Conservation (phyloP, 1,140 invertebrate genomes). For the Drosophila sproati region DNA sequence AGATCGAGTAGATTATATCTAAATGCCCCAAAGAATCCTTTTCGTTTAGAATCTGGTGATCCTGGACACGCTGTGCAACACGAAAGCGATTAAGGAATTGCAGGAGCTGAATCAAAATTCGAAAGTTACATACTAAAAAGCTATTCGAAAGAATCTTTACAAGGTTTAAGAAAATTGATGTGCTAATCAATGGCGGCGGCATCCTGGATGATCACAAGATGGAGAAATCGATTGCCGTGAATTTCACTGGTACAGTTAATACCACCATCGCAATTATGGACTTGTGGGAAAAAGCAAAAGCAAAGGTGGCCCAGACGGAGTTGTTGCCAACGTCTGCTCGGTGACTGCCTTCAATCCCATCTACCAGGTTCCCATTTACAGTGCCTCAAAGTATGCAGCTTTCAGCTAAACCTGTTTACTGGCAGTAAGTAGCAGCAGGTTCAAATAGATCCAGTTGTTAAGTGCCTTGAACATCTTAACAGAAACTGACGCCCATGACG, state of each 20-base stretch:
- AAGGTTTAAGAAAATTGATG: conserved; percentile 67
- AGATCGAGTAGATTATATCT: neutral
- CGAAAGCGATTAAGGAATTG: conserved; percentile 62
- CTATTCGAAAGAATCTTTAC: conserved; percentile 65
- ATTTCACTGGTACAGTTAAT: conserved; percentile 76
- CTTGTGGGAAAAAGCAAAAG: conserved; percentile 86
- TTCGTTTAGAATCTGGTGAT: conserved; percentile 62
- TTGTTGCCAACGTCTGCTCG: conserved; percentile 88
- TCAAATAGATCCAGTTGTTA: too few relatives aligned
- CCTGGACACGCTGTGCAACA: conserved; percentile 72
- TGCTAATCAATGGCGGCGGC: conserved; percentile 78
- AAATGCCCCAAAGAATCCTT: too few relatives aligned
- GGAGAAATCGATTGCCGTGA: conserved; percentile 76
- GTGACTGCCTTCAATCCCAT: conserved; percentile 86
- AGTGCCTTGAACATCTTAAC: too few relatives aligned
- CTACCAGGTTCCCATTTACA: conserved; percentile 84
- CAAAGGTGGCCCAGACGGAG: conserved; percentile 87
- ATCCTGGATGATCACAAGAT: conserved; percentile 75
- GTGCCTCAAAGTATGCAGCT: conserved; percentile 85
- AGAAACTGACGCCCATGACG: conserved; percentile 51
- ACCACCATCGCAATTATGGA: conserved; percentile 74
- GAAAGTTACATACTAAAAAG: conserved; percentile 36
- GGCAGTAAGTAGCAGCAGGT: conserved; percentile 53
- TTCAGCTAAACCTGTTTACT: conserved; percentile 84
- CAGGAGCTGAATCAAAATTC: conserved; percentile 32